Percentiles rank a stretch among this genome's conserved stretches.
Conservation (phyloP, 2,113 vertebrate species). For the Xiphias gladius region DNA sequence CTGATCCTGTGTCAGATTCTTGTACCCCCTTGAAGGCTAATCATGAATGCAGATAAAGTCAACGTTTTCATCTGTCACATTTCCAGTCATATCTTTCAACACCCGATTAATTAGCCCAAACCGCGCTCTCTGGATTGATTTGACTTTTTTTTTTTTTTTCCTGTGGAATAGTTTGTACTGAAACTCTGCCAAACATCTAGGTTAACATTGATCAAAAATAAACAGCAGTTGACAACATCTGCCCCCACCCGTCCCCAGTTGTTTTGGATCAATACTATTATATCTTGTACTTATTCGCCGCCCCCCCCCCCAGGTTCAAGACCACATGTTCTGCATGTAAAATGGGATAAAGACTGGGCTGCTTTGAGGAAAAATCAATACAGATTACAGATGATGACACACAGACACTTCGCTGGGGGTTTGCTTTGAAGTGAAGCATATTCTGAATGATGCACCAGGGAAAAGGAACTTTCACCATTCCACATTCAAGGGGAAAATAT, state of each 20-base stretch:
- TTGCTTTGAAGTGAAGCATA: conserved; percentile 48
- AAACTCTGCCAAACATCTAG: neutral
- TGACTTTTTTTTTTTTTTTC: too few species aligned
- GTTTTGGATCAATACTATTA: conserved; percentile 55
- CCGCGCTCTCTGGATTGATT: neutral
- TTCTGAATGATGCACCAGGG: conserved; percentile 43
- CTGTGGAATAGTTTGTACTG: too few species aligned
- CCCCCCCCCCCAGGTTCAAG: conserved; percentile 1
- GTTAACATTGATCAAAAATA: conserved; percentile 37
- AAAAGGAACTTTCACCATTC: neutral
- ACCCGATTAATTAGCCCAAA: conserved; percentile 1
- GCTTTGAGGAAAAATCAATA: conserved; percentile 70
- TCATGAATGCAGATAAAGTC: neutral
- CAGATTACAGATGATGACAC: conserved; percentile 62
- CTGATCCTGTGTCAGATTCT: neutral
- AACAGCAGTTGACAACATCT: neutral
- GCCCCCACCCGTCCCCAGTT: neutral
- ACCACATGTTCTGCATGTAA: conserved; percentile 61
- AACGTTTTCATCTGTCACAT: neutral
- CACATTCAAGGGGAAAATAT: neutral
- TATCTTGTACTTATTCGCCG: conserved; percentile 33
- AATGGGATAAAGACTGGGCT: conserved; percentile 17
- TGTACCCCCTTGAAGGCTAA: neutral
- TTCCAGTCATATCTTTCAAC: neutral
- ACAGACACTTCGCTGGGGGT: conserved; percentile 27